These are phyloP conservation scores for Cassiopea xamachana DNA, from an alignment of 30 jellyfish, hydroid and myxozoan species.

Conservation along the genomic window DNA sequence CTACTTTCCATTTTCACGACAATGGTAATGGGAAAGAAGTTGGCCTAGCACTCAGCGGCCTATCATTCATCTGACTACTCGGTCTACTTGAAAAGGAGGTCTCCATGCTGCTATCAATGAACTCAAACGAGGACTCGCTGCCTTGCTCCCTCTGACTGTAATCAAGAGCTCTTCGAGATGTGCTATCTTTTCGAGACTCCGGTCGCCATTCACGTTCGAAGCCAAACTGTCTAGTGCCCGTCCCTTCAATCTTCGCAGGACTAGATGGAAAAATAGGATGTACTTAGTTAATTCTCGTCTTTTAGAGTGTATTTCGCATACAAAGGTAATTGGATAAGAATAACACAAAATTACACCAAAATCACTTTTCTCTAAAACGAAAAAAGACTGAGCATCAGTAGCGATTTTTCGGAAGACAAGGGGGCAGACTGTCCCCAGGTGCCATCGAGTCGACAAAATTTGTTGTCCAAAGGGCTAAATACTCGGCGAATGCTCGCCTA, in stretches of 20 bases:
- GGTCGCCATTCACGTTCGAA: constrained; percentile 87
- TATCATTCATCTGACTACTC: constrained; percentile 29
- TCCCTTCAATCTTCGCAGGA: constrained; percentile 95
- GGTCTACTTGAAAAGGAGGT: constrained; percentile 64
- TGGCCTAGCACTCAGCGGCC: constrained; percentile 47
- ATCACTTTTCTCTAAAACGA: too few relatives aligned
- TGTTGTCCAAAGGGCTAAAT: too few relatives aligned
- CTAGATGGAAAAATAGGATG: constrained; percentile 45
- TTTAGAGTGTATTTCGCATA: too few relatives aligned
- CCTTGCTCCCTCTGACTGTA: constrained; percentile 26
- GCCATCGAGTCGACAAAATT: too few relatives aligned
- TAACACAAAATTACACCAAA: too few relatives aligned
- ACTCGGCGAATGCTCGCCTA: too few relatives aligned
- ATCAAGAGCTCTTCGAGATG: constrained; percentile 41
- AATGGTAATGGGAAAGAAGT: constrained; percentile 46
- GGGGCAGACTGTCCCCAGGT: too few relatives aligned
- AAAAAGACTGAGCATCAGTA: too few relatives aligned
- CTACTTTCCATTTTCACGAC: constrained; percentile 24
- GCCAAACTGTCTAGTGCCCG: constrained; percentile 93
- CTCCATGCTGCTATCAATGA: constrained; percentile 70
- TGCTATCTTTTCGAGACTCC: constrained; percentile 40
- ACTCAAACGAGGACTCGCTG: constrained; percentile 57
- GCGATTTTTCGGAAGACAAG: too few relatives aligned
- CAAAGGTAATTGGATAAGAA: too few relatives aligned
- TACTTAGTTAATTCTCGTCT: not conserved